Evolutionary conservation across 2,797 vertebrate species (phyloP).

Genomic region (Pseudocheirus occidentalis): DNA sequence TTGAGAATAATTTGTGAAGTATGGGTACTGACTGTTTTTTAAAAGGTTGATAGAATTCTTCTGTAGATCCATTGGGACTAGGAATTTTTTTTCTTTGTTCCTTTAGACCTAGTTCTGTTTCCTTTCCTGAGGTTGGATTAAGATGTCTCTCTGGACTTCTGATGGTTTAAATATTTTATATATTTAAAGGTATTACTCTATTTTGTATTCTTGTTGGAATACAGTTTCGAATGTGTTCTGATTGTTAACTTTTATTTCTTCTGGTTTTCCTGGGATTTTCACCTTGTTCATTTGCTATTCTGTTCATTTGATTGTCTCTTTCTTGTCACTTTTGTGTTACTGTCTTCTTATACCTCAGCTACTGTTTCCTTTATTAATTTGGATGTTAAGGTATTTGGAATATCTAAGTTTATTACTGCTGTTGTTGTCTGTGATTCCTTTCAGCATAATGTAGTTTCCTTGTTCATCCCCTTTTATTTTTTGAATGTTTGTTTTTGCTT

Average conservation of each 20-base stretch:
- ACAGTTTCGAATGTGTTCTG: neutral
- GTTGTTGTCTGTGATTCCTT: neutral
- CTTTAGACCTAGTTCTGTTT: neutral
- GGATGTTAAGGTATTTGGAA: neutral
- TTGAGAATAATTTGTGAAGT: too few relatives aligned
- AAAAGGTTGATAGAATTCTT: neutral
- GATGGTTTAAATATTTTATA: neutral
- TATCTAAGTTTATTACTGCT: neutral
- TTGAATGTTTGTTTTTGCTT: neutral
- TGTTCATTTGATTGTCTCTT: neutral
- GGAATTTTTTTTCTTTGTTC: neutral
- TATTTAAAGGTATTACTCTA: neutral
- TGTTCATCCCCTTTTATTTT: neutral
- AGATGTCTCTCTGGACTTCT: neutral
- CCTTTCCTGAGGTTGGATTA: neutral
- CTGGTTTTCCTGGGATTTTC: neutral
- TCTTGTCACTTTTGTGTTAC: neutral
- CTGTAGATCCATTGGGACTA: neutral
- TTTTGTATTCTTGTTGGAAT: neutral
- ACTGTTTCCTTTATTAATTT: neutral
- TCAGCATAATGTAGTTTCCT: neutral
- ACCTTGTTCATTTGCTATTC: neutral
- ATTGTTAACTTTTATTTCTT: neutral
- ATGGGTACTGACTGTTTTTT: neutral
- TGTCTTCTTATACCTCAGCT: neutral